These are phyloP conservation scores for Ceratoteleas bidentatus DNA, from an alignment of 1,140 invertebrate species.

Conservation along the genomic window DNA sequence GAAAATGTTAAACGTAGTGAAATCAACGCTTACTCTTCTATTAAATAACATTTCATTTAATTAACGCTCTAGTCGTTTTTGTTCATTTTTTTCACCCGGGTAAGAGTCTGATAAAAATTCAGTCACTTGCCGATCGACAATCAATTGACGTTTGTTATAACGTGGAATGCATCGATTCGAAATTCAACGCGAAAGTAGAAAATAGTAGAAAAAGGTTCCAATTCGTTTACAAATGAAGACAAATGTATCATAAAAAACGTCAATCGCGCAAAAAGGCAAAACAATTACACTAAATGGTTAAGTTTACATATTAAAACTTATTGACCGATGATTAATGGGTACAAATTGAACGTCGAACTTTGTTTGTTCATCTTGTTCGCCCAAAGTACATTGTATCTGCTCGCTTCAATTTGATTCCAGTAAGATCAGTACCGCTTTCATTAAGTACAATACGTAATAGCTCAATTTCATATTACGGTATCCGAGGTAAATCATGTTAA, in stretches of 20 bases:
- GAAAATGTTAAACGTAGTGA: slow-evolving; percentile 29
- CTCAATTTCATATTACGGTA: slow-evolving; percentile 1
- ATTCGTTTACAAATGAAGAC: too few relatives aligned
- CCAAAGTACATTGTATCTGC: too few relatives aligned
- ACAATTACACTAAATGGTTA: slow-evolving; percentile 27
- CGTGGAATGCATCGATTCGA: too few relatives aligned
- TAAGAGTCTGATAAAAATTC: slow-evolving; percentile 24
- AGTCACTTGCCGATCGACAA: slow-evolving; percentile 34
- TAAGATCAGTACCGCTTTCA: slow-evolving; percentile 19
- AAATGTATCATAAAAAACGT: slow-evolving; percentile 17
- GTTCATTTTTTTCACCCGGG: background rate
- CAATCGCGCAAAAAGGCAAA: slow-evolving; percentile 30
- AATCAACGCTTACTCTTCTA: slow-evolving; percentile 34
- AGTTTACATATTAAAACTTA: slow-evolving; percentile 21
- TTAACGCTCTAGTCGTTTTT: background rate
- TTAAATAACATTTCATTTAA: slow-evolving; percentile 27
- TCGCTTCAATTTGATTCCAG: background rate
- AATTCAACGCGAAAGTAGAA: too few relatives aligned
- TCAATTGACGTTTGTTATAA: slow-evolving; percentile 31
- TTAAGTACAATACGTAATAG: slow-evolving; percentile 29
- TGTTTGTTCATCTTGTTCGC: slow-evolving; percentile 6
- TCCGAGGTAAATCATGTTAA: background rate
- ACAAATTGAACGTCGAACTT: slow-evolving; percentile 12
- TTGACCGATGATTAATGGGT: slow-evolving; percentile 14
- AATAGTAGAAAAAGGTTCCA: too few relatives aligned